Evolutionary conservation across 1,140 invertebrate genomes (phyloP), one percentile per base, ranked within the genome.

Genomic region (Gonioctena quinquepunctata): DNA sequence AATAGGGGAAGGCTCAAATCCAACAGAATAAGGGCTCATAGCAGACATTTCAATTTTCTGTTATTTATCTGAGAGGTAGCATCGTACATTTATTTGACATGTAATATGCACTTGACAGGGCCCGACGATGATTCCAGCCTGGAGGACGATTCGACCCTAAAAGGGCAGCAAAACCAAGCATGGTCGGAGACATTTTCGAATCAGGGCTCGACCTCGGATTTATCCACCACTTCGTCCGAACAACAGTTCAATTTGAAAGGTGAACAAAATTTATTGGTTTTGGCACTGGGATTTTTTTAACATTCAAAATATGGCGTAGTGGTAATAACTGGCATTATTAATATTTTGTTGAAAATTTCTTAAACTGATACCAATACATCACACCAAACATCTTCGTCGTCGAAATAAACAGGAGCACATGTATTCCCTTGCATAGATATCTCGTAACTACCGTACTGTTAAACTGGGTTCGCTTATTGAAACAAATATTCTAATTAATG

Each of bases 81-180:
- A n/a, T n/a, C 33, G 11, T 42, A n/a, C 13, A 42, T 42, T 42
- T 11, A 42, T 42, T 42, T 42, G 33, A 42, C 33, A 42, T n/a
- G 33, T 42, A 42, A 42, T 42, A 42, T 42, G 13, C 33, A 42
- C 50, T 66, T 42, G 18, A 19, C 63, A 66, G 63, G 70, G 18
- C 73, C 68, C 13, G 78, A 72, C 33, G 74, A 80, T 60, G 74
- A 76, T 54, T 80, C 79, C 21, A 80, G 77, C 49, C 68, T 72
- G 7, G 78, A 79, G 60, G 80, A 80, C 52, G 80, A 81, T 22
- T 77, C 78, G 1, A 80, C 80, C 7, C 50, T 80, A 65, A 82
- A 76, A 70, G 75, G 67, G 33, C 74, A 71, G 52, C 60, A 70
- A 50, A 70, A 72, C 21, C 65, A 70, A 63, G 71, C 16, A 65